Percentiles rank a stretch among this genome's conserved stretches.
Conservation (phyloP, 2,888 invertebrate genomes). For the Drosophila crucigera region DNA sequence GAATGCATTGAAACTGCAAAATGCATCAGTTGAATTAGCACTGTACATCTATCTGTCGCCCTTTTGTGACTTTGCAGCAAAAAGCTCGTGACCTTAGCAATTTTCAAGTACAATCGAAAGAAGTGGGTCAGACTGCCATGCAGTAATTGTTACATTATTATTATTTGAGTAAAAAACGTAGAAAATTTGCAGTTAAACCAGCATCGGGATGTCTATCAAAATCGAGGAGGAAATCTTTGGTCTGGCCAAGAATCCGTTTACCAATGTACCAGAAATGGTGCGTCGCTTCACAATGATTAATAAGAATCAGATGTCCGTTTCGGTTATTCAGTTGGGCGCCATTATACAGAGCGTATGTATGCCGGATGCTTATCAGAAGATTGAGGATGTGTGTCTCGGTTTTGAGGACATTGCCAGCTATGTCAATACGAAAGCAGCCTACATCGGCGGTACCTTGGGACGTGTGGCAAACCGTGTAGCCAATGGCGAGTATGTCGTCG, state of each 20-base stretch:
- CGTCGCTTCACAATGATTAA: constrained; percentile 82
- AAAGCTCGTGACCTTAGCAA: constrained; percentile 55
- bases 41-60: constrained; percentile 27
- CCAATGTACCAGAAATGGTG: constrained; percentile 70
- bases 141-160: constrained; percentile 32
- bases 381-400: constrained; percentile 92
- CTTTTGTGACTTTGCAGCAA: constrained; percentile 63
- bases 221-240: constrained; percentile 83
- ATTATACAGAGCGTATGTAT: constrained; percentile 91
- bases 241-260: constrained; percentile 75
- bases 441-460: constrained; percentile 95
- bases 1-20: neutral
- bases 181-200: constrained; percentile 18
- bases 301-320: constrained; percentile 76
- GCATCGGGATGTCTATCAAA: constrained; percentile 54
- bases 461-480: constrained; percentile 93
- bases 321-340: constrained; percentile 87
- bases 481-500: constrained; percentile 89
- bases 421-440: constrained; percentile 87
- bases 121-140: constrained; percentile 44
- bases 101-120: constrained; percentile 41
- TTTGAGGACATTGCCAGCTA: constrained; percentile 89
- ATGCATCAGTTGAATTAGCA: constrained; percentile 26
- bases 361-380: constrained; percentile 90
- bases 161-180: constrained; percentile 13